A percentile compares a stretch with the other conserved stretches of the same genome.
These are phyloP conservation scores for Cyanoramphus novaezelandiae DNA, from an alignment of 2,113 vertebrate genomes.

Conservation along the genomic window DNA sequence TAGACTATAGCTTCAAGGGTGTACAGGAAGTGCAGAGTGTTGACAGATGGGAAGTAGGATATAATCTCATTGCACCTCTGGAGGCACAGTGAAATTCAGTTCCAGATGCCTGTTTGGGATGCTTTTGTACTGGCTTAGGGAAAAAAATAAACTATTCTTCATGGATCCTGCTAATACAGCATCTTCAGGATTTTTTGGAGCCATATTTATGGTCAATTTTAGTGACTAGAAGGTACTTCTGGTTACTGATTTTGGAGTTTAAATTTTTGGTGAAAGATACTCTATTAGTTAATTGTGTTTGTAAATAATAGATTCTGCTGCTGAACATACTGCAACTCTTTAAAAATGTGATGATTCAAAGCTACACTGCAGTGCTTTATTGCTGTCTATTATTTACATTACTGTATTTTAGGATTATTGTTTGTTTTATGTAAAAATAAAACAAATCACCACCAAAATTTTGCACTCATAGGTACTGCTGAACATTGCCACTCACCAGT, in stretches of 20 bases:
- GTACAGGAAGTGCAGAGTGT: not conserved
- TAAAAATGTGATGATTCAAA: not conserved
- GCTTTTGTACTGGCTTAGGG: not conserved
- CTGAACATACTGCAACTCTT: not conserved
- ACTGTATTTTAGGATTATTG: not conserved
- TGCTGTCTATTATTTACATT: not conserved
- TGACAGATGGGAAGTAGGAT: not conserved
- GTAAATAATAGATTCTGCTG: not conserved
- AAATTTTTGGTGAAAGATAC: not conserved
- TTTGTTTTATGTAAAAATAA: not conserved
- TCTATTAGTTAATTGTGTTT: not conserved
- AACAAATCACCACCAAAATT: not conserved
- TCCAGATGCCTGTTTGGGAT: not conserved
- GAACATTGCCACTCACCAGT: not conserved
- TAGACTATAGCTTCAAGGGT: not conserved
- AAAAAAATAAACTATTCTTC: not conserved
- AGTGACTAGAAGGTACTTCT: not conserved
- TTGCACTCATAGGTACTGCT: rapidly evolving
- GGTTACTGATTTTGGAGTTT: not conserved
- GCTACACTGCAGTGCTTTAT: not conserved
- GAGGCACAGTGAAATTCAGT: not conserved
- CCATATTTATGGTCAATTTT: not conserved
- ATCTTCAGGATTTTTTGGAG: not conserved
- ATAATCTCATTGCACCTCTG: not conserved
- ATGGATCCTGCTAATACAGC: not conserved